A percentile compares a stretch with the other conserved stretches of the same genome.
These are phyloP conservation scores for Cheilosia variabilis DNA, from an alignment of 2,888 invertebrate genomes.

Conservation along the genomic window DNA sequence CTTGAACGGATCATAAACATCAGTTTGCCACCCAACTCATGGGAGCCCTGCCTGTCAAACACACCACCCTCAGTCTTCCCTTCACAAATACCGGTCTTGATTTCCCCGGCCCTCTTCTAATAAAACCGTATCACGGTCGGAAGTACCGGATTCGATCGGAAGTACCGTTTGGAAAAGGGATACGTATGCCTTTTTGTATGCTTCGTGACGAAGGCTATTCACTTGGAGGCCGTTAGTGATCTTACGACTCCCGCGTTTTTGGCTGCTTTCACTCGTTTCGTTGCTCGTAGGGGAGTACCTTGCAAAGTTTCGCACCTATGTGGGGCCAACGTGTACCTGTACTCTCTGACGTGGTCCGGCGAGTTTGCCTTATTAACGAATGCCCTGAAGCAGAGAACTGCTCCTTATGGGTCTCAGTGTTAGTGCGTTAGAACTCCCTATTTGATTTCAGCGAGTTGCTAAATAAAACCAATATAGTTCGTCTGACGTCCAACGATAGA, in stretches of 20 bases:
- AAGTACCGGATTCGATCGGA: too few relatives aligned
- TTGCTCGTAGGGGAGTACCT: background rate
- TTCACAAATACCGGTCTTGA: background rate
- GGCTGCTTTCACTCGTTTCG: background rate
- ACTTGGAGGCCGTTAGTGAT: conserved; percentile 30
- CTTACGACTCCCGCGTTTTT: conserved; percentile 25
- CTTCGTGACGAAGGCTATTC: conserved; percentile 25
- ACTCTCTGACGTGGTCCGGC: too few relatives aligned
- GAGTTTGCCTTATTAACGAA: too few relatives aligned
- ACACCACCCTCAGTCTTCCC: background rate
- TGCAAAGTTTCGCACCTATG: too few relatives aligned
- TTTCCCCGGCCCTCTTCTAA: background rate
- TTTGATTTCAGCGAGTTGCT: too few relatives aligned
- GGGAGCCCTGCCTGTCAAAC: conserved; percentile 3
- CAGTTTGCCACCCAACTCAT: background rate
- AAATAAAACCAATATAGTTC: too few relatives aligned
- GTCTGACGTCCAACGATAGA: too few relatives aligned
- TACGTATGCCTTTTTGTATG: conserved; percentile 33
- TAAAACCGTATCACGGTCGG: background rate
- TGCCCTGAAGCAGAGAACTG: too few relatives aligned
- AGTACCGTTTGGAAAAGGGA: background rate
- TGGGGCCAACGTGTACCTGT: too few relatives aligned
- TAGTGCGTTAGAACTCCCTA: too few relatives aligned
- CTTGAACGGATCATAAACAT: background rate
- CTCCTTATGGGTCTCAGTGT: too few relatives aligned